Evolutionary conservation across 2,113 vertebrate genomes (phyloP), one percentile per base, ranked within the genome.

Genomic region (Grus americana): DNA sequence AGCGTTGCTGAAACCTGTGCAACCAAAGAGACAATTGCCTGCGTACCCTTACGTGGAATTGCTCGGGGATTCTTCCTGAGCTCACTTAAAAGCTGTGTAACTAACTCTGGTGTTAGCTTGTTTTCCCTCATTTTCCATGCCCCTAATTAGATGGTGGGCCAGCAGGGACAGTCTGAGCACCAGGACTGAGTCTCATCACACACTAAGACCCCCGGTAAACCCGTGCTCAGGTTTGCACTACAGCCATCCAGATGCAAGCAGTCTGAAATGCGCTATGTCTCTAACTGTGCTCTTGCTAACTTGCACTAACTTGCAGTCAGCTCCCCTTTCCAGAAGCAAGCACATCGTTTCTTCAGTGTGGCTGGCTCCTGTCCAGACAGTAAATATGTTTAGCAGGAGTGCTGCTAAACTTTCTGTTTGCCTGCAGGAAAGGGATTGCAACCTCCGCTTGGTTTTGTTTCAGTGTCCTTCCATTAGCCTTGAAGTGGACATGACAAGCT

Each of bases 131-230:
- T 76, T 71, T 81, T 46, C 47, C 36, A 2, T 47, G 32, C 18
- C 29, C 21, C 10, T 29, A 36, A 34, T 67, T 7, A 46, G 22
- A 9, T 5, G 11, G 9, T 46, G 27, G 29, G 15, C 47, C 36
- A 50, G 32, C 0, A 0, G 42, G 9, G 47, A 42, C 21, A 52
- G 38, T 10, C 11, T 54, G 58, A 79, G 46, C 10, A 4, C 10
- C 42, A 34, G 55, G 34, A 34, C 27, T 66, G 36, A 42, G 52
- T 27, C 18, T 16, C 42, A 12, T 36, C 27, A 58, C 23, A 34
- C 15, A 14, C 10, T 16, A 67, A 66, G 27, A 20, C 8, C 14
- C 7, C 16, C 0, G 0, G 9, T 71, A 75, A 65, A 49, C 21
- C n/a, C 1, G 1, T 23, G 17, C 17, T 44, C 21, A 65, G 42